These are phyloP conservation scores for Hecatera dysodea DNA, from an alignment of 2,888 invertebrate species.

Conservation along the genomic window DNA sequence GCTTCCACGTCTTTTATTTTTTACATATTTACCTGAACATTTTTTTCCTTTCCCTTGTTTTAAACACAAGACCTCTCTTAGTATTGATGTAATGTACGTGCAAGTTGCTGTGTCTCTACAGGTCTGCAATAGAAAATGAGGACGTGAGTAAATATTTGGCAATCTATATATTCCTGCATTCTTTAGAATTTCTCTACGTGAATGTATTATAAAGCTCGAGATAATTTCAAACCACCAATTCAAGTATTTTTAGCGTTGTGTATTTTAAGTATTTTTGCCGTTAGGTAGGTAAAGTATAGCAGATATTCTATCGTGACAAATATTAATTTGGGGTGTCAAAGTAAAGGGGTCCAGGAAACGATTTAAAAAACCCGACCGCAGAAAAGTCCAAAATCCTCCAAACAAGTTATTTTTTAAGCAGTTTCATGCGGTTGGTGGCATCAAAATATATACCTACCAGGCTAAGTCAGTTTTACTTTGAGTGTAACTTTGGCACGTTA, in stretches of 20 bases:
- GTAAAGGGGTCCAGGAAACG: too few species aligned
- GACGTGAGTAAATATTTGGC: background rate
- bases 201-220: too few species aligned
- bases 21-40: constrained; percentile 79
- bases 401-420: background rate
- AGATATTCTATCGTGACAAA: too few species aligned
- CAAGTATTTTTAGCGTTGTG: too few species aligned
- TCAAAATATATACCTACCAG: too few species aligned
- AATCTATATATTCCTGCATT: background rate
- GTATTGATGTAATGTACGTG: constrained; percentile 90
- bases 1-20: background rate
- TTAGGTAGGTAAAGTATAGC: too few species aligned
- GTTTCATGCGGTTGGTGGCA: background rate
- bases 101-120: constrained; percentile 89
- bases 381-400: background rate
- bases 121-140: constrained; percentile 81
- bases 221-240: too few species aligned
- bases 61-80: constrained; percentile 91
- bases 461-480: too few species aligned
- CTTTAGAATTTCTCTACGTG: background rate
- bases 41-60: constrained; percentile 90
- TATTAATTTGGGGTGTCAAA: too few species aligned
- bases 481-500: too few species aligned
- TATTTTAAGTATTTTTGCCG: too few species aligned
- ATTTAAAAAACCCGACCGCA: background rate